phyloP scores from a whole-genome alignment of 1,140 invertebrate genomes.

The Chironomus tepperi region DNA sequence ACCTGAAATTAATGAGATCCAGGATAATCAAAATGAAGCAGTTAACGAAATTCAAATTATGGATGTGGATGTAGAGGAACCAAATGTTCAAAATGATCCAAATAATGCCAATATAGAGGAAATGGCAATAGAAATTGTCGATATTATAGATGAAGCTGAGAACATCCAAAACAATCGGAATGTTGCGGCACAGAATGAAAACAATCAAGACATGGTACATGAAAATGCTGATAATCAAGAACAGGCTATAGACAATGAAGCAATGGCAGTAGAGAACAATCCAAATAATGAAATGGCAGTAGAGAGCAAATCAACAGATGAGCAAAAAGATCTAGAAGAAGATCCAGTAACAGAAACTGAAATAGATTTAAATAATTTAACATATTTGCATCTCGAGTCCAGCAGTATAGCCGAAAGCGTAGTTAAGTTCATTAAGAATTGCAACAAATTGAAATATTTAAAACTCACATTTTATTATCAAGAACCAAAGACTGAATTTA shows the following conservation, averaged over 20 bases:
- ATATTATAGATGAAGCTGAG: neutral
- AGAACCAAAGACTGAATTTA: neutral
- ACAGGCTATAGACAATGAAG: neutral
- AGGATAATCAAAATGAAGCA: neutral
- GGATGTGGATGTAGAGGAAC: neutral
- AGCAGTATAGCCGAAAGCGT: neutral
- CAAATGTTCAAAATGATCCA: neutral
- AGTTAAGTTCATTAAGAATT: neutral
- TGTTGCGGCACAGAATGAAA: neutral
- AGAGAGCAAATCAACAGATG: neutral
- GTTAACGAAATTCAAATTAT: neutral
- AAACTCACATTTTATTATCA: conserved; percentile 10
- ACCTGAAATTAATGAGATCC: neutral
- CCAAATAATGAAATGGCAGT: neutral
- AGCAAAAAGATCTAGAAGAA: no score
- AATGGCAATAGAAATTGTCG: neutral
- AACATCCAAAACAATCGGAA: no score
- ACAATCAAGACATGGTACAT: neutral
- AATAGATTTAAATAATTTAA: neutral
- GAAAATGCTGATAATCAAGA: neutral
- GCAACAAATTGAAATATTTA: neutral
- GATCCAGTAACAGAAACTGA: no score
- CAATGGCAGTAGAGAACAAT: neutral
- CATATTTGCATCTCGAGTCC: neutral
- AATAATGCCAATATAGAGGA: neutral